phyloP scores from a whole-genome alignment of 1,140 invertebrate species.

The Drosophila micromelanica region DNA sequence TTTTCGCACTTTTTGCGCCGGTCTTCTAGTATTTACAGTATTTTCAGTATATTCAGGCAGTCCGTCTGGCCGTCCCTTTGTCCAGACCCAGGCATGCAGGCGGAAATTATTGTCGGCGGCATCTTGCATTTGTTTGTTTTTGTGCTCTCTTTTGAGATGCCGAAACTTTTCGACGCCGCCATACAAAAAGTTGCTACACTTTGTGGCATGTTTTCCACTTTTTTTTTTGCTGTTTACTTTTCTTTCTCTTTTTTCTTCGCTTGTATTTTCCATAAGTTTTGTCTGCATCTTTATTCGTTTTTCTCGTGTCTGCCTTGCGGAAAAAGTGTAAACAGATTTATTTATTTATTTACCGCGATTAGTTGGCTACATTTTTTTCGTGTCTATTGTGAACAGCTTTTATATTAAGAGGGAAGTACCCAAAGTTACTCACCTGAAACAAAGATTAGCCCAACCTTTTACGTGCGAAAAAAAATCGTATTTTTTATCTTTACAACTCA shows the following conservation, averaged over 20 bases:
- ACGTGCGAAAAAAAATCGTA: background rate
- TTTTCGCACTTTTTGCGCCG: conserved; percentile 36
- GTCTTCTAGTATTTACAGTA: conserved; percentile 17
- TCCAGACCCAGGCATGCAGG: conserved; percentile 45
- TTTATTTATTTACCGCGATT: conserved; percentile 50
- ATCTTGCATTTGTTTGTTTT: conserved; percentile 55
- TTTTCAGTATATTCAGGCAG: conserved; percentile 19
- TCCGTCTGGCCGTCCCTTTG: conserved; percentile 4
- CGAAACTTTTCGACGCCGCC: conserved; percentile 37
- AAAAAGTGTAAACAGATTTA: conserved; percentile 46
- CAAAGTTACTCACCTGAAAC: conserved; percentile 31
- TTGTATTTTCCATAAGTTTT: conserved; percentile 18
- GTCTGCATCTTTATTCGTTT: conserved; percentile 18
- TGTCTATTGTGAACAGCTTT: conserved; percentile 22
- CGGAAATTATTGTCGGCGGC: conserved; percentile 73
- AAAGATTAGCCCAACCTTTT: conserved; percentile 9
- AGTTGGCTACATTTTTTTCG: conserved; percentile 22
- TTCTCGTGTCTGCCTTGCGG: conserved; percentile 13
- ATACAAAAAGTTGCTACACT: conserved; percentile 37
- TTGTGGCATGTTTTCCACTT: conserved; percentile 41
- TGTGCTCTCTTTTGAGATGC: conserved; percentile 17
- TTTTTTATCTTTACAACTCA: conserved; percentile 22
- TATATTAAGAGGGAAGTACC: background rate
- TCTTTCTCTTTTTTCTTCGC: background rate
- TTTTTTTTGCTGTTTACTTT: conserved; percentile 11